These are phyloP conservation scores for Scaptomyza cyrtandrae DNA, from an alignment of 2,888 invertebrate species.

Conservation along the genomic window DNA sequence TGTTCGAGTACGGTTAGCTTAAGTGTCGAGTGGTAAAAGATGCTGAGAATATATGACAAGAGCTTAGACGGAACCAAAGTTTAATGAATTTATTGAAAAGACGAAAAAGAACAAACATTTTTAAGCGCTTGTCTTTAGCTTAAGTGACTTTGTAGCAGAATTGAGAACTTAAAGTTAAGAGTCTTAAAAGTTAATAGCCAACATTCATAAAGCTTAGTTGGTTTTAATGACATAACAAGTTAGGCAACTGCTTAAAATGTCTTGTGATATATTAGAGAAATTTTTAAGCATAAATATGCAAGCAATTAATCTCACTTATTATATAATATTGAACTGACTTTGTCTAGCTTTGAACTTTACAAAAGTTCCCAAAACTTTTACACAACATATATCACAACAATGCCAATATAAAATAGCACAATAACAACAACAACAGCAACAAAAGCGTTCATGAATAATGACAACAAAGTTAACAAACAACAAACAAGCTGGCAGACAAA, in stretches of 20 bases:
- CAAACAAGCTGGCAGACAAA: constrained; percentile 42
- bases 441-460: constrained; percentile 10
- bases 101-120: background rate
- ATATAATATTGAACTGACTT: constrained; percentile 14
- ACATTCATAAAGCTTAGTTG: constrained; percentile 14
- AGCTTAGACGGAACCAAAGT: constrained; percentile 10
- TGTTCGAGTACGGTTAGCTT: constrained; percentile 17
- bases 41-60: constrained; percentile 12
- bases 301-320: constrained; percentile 18
- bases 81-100: background rate
- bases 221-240: constrained; percentile 11
- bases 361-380: constrained; percentile 16
- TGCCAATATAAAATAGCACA: constrained; percentile 21
- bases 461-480: constrained; percentile 20
- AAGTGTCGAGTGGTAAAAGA: constrained; percentile 26
- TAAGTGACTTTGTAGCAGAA: background rate
- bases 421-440: constrained; percentile 17
- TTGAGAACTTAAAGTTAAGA: background rate
- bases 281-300: background rate
- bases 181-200: background rate
- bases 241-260: constrained; percentile 10
- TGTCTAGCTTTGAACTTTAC: constrained; percentile 11
- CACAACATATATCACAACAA: constrained; percentile 39
- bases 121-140: background rate
- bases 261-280: constrained; percentile 3